Percentiles rank a stretch among this genome's conserved stretches.
Conservation (phyloP, 2,113 vertebrate species). For the Lota lota region DNA sequence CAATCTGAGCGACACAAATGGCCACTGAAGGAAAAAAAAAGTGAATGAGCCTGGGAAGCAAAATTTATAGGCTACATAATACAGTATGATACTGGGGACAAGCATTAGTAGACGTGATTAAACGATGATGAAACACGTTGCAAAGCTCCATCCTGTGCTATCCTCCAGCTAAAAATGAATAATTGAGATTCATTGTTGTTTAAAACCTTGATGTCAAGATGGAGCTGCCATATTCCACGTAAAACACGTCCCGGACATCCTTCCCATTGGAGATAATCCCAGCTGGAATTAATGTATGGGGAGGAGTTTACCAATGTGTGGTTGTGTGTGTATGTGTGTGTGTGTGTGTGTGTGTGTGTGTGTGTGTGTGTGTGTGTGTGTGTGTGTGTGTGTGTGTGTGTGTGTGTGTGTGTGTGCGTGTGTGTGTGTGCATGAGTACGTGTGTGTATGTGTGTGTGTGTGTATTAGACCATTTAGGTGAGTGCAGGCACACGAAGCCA, state of each 20-base stretch:
- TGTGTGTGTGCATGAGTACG: neutral
- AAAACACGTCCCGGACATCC: constrained; percentile 37
- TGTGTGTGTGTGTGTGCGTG: constrained; percentile 6
- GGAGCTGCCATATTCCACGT: constrained; percentile 41
- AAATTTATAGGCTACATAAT: neutral
- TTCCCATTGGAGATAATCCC: constrained; percentile 44
- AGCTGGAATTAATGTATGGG: constrained; percentile 26
- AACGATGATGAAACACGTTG: constrained; percentile 66
- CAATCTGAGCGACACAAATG: too few relatives aligned
- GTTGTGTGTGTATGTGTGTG: constrained; percentile 1
- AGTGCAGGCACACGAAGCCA: too few relatives aligned
- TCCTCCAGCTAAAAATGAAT: constrained; percentile 54
- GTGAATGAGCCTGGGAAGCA: too few relatives aligned
- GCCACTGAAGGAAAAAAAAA: too few relatives aligned
- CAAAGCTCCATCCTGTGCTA: constrained; percentile 44
- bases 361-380: neutral
- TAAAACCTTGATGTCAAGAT: constrained; percentile 36
- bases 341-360: constrained; percentile 8
- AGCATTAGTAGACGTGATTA: constrained; percentile 49
- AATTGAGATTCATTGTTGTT: constrained; percentile 51
- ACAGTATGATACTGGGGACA: constrained; percentile 8
- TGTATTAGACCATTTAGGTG: too few relatives aligned
- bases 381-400: constrained; percentile 4
- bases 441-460: neutral
- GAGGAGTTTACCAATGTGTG: constrained; percentile 10